phyloP scores from a whole-genome alignment of 2,888 invertebrate species.

The Euzetes globulus region DNA sequence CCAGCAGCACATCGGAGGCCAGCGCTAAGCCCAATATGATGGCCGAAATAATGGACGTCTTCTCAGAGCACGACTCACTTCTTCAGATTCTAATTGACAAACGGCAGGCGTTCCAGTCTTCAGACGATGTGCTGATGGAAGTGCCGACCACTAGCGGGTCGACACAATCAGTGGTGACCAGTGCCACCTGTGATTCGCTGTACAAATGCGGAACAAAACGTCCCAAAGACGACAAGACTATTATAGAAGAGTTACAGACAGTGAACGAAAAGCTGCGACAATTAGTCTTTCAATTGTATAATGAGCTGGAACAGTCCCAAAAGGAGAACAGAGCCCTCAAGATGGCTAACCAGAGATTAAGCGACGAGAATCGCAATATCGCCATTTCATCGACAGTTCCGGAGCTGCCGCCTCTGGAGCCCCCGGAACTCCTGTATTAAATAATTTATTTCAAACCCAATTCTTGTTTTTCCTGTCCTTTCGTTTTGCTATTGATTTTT shows the following conservation, averaged over 20 bases:
- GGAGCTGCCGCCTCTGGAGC: slow-evolving; percentile 35
- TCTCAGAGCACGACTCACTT: slow-evolving; percentile 45
- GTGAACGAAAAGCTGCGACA: slow-evolving; percentile 45
- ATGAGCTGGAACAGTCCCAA: slow-evolving; percentile 42
- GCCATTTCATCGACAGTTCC: slow-evolving; percentile 4
- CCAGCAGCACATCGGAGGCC: not conserved
- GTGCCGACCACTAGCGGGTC: not conserved
- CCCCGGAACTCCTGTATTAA: slow-evolving; percentile 33
- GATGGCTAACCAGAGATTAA: slow-evolving; percentile 26
- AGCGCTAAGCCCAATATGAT: not conserved
- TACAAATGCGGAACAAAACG: slow-evolving; percentile 39
- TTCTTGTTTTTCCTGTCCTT: not conserved
- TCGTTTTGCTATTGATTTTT: not conserved
- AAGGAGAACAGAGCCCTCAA: slow-evolving; percentile 36
- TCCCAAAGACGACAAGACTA: slow-evolving; percentile 44
- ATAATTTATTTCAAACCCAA: not conserved
- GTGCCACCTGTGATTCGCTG: not conserved
- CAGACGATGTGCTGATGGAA: not conserved
- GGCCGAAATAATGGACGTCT: slow-evolving; percentile 32
- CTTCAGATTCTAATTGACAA: slow-evolving; percentile 42
- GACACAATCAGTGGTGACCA: not conserved
- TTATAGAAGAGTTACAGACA: slow-evolving; percentile 45
- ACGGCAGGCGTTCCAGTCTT: not conserved
- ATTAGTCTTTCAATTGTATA: slow-evolving; percentile 44
- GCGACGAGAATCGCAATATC: slow-evolving; percentile 22